A percentile compares a stretch with the other conserved stretches of the same genome.
Conservation (phyloP, 2,797 vertebrate species). For the Labeo calbasu region DNA sequence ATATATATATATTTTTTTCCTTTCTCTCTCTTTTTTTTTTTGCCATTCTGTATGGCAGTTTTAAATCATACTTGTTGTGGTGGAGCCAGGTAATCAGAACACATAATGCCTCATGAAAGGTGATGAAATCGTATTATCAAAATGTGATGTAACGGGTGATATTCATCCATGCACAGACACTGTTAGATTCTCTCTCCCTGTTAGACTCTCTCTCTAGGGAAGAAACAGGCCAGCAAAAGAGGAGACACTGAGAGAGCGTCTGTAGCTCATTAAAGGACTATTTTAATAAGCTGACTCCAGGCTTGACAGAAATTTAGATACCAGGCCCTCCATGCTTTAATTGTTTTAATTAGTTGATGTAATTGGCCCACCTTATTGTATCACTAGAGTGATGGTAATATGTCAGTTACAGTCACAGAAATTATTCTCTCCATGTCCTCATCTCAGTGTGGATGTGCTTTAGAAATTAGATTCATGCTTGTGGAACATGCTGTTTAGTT, state of each 20-base stretch:
- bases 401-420: constrained; percentile 66
- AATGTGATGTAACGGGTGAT: constrained; percentile 49
- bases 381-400: constrained; percentile 63
- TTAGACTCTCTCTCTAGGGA: constrained; percentile 34
- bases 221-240: constrained; percentile 53
- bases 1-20: too few relatives aligned
- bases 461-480: constrained; percentile 68
- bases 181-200: constrained; percentile 23
- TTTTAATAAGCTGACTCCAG: constrained; percentile 73
- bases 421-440: constrained; percentile 44
- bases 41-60: too few relatives aligned
- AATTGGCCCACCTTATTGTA: constrained; percentile 71
- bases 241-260: constrained; percentile 51
- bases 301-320: constrained; percentile 71
- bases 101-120: constrained; percentile 13
- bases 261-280: constrained; percentile 71
- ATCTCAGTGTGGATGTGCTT: constrained; percentile 33
- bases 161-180: constrained; percentile 26
- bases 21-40: too few relatives aligned
- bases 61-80: too few relatives aligned
- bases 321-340: constrained; percentile 68
- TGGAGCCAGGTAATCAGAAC: neutral
- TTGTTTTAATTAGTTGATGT: constrained; percentile 78
- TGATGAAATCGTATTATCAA: constrained; percentile 33
- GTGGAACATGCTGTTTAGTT: constrained; percentile 64